These are phyloP conservation scores for Danaus chrysippus DNA, from an alignment of 2,888 invertebrate species.

Conservation along the genomic window DNA sequence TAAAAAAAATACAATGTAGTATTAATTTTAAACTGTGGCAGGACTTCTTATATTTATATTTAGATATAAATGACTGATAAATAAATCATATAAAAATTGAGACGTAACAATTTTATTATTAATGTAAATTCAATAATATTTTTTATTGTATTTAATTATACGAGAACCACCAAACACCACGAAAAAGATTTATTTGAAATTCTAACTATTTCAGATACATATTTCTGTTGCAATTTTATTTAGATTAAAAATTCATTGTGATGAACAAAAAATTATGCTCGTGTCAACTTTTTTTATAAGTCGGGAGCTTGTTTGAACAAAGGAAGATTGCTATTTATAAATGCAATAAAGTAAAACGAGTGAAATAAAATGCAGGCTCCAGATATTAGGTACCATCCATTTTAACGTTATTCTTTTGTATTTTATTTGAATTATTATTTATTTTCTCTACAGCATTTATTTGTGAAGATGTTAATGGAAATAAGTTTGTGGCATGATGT, in stretches of 20 bases:
- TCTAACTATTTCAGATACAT: too few relatives aligned
- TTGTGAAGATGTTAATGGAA: neutral
- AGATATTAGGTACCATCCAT: neutral
- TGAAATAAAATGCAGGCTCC: slow-evolving; percentile 5
- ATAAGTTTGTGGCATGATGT: too few relatives aligned
- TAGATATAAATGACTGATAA: too few relatives aligned
- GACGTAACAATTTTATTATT: too few relatives aligned
- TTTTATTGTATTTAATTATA: too few relatives aligned
- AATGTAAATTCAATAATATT: too few relatives aligned
- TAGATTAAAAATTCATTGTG: neutral
- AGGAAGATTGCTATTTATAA: slow-evolving; percentile 6
- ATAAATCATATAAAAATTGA: too few relatives aligned
- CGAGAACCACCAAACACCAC: too few relatives aligned
- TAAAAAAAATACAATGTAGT: neutral
- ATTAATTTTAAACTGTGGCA: too few relatives aligned
- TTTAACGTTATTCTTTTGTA: neutral
- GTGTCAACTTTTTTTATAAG: neutral
- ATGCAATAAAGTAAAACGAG: slow-evolving; percentile 1
- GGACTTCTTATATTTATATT: too few relatives aligned
- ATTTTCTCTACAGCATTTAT: neutral
- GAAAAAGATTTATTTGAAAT: too few relatives aligned
- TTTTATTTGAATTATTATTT: slow-evolving; percentile 1
- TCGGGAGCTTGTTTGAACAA: neutral
- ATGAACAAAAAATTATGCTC: neutral
- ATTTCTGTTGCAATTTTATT: neutral